Conservation (phyloP, 2,888 invertebrate genomes). For the Amblyjoppa proteus region DNA sequence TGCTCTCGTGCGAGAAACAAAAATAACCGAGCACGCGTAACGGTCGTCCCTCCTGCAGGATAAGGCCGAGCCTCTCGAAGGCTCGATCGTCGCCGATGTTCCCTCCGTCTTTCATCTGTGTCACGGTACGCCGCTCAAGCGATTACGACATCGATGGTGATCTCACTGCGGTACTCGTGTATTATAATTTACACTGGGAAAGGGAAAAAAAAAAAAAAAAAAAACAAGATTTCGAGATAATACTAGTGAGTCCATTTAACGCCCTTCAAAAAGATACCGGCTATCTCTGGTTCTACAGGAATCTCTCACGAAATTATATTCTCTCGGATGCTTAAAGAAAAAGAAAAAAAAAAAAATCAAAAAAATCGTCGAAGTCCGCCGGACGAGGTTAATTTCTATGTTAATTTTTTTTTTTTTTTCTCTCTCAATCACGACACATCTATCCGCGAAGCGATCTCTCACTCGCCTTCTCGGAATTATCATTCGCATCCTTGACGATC, state of each 20-base stretch:
- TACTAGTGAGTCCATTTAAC: conserved; percentile 40
- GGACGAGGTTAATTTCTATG: conserved; percentile 14
- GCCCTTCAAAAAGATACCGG: conserved; percentile 18
- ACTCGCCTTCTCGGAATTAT: background rate
- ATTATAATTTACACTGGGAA: conserved; percentile 63
- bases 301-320: background rate
- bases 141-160: conserved; percentile 79
- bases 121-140: conserved; percentile 72
- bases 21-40: conserved; percentile 42
- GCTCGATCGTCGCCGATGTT: background rate
- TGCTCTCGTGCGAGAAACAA: conserved; percentile 35
- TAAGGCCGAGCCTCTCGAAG: conserved; percentile 28
- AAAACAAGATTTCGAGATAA: conserved; percentile 15
- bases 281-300: background rate
- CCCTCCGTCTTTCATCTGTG: conserved; percentile 66
- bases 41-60: conserved; percentile 38
- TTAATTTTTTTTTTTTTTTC: conserved; percentile 26
- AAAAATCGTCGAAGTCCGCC: background rate
- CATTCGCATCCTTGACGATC: background rate
- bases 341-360: background rate
- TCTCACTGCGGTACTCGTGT: conserved; percentile 60
- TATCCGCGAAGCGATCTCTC: background rate
- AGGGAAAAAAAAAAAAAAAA: conserved; percentile 22
- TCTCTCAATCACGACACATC: background rate
- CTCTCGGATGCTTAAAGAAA: background rate